Evolutionary conservation across 1,140 invertebrate species (phyloP).

Genomic region (Ceratina calcarata): DNA sequence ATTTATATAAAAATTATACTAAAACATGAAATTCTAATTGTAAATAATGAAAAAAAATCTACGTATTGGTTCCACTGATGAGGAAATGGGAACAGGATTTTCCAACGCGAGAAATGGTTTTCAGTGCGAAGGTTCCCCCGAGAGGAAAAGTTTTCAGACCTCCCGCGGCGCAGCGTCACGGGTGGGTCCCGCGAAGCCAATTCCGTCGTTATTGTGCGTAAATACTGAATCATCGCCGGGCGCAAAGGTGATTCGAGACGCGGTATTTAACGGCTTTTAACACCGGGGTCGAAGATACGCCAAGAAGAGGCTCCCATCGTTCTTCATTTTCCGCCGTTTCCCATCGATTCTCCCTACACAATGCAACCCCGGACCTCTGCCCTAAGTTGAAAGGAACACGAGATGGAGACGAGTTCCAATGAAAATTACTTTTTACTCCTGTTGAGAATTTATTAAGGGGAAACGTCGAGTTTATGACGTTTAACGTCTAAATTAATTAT

Average conservation of each 20-base stretch:
- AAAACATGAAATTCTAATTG: too few species aligned
- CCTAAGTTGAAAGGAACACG: too few species aligned
- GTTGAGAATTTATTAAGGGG: slow-evolving; percentile 53
- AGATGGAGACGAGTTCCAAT: too few species aligned
- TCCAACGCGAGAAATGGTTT: background rate
- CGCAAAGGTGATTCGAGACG: slow-evolving; percentile 47
- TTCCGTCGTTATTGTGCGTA: slow-evolving; percentile 73
- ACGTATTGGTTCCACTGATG: too few species aligned
- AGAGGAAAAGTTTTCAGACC: slow-evolving; percentile 55
- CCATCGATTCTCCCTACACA: slow-evolving; percentile 69
- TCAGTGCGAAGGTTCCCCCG: too few species aligned
- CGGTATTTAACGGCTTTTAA: slow-evolving; percentile 75
- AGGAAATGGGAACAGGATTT: background rate
- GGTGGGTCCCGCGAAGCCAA: slow-evolving; percentile 70
- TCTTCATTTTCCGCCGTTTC: slow-evolving; percentile 71
- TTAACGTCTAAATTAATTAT: slow-evolving; percentile 44
- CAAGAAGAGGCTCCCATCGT: slow-evolving; percentile 64
- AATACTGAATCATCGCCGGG: slow-evolving; percentile 74
- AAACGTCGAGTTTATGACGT: slow-evolving; percentile 29
- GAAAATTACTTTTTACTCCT: slow-evolving; percentile 25
- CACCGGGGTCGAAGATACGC: slow-evolving; percentile 23
- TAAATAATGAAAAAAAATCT: too few species aligned
- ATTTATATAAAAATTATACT: too few species aligned
- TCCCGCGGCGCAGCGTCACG: slow-evolving; percentile 64
- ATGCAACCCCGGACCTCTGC: too few species aligned